A percentile compares a stretch with the other conserved stretches of the same genome.
Evolutionary conservation across 37 sponge, comb jelly and placozoan genomes (phyloP).

Genomic region (Ephydatia muelleri): DNA sequence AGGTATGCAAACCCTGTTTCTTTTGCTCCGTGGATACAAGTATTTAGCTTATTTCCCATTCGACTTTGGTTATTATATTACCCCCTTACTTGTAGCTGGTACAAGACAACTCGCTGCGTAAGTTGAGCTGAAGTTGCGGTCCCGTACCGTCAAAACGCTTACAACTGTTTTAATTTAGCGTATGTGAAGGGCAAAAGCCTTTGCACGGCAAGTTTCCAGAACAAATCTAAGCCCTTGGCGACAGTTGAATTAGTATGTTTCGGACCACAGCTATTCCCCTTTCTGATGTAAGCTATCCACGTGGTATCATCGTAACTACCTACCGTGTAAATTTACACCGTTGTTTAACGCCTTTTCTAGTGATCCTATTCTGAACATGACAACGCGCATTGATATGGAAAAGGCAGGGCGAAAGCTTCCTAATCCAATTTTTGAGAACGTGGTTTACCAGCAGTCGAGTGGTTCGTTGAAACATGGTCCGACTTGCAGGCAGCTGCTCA

Average conservation of each 20-base stretch:
- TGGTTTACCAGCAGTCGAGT: neutral
- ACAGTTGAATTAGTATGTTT: neutral
- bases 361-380: neutral
- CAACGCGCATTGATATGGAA: neutral
- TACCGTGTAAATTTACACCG: neutral
- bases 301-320: neutral
- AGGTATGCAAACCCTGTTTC: neutral
- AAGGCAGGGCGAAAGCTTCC: neutral
- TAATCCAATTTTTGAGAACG: neutral
- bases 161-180: neutral
- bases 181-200: neutral
- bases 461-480: neutral
- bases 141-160: neutral
- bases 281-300: neutral
- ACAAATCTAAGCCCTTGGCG: neutral
- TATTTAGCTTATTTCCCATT: neutral
- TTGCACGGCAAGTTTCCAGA: neutral
- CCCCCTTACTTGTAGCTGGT: neutral
- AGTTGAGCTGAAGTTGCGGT: neutral
- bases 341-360: neutral
- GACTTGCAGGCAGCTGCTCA: no score
- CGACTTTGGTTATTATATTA: neutral
- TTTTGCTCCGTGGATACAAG: neutral
- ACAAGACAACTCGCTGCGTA: neutral
- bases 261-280: neutral